Conservation (phyloP, 1,140 invertebrate genomes). For the Drosophila tristis region DNA sequence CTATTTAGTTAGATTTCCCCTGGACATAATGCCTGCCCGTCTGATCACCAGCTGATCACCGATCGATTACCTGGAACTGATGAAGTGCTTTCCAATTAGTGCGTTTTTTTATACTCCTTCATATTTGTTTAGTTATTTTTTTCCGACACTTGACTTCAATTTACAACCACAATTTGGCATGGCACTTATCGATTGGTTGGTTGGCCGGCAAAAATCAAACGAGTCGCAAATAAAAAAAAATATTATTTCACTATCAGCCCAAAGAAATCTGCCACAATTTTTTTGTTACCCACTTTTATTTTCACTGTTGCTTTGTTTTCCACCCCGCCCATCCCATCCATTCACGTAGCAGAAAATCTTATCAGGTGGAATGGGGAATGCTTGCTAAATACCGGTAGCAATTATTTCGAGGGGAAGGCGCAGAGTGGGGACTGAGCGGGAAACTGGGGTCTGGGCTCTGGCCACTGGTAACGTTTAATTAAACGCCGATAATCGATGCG, state of each 20-base stretch:
- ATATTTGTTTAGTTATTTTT: slow-evolving; percentile 41
- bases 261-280: slow-evolving; percentile 72
- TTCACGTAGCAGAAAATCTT: slow-evolving; percentile 48
- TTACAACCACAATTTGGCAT: slow-evolving; percentile 77
- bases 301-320: slow-evolving; percentile 26
- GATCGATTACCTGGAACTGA: slow-evolving; percentile 12
- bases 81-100: slow-evolving; percentile 48
- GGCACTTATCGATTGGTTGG: slow-evolving; percentile 60
- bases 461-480: slow-evolving; percentile 67
- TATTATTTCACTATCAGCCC: slow-evolving; percentile 60
- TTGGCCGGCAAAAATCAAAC: slow-evolving; percentile 71
- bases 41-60: slow-evolving; percentile 41
- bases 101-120: slow-evolving; percentile 14
- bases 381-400: slow-evolving; percentile 82
- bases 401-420: slow-evolving; percentile 56
- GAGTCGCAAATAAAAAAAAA: slow-evolving; percentile 41
- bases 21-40: slow-evolving; percentile 15
- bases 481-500: slow-evolving; percentile 79
- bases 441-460: not conserved
- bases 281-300: slow-evolving; percentile 55
- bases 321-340: slow-evolving; percentile 7
- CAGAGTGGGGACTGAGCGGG: not conserved
- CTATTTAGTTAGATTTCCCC: not conserved
- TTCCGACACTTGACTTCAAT: slow-evolving; percentile 52
- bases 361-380: slow-evolving; percentile 63